These are phyloP conservation scores for Poicephalus meyeri DNA, from an alignment of 2,113 vertebrate genomes.

Conservation along the genomic window DNA sequence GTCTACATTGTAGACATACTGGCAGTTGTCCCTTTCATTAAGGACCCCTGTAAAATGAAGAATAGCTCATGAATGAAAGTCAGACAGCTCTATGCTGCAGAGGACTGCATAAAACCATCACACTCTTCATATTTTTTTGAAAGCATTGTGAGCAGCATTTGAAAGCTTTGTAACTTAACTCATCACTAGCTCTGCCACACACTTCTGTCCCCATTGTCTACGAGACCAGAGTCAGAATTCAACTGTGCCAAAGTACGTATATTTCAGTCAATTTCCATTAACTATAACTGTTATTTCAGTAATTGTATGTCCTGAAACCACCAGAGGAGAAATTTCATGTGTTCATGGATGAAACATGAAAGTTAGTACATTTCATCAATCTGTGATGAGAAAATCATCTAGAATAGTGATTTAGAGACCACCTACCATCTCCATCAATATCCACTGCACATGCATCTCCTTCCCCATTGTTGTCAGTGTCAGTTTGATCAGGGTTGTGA, in stretches of 20 bases:
- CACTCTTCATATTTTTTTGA: not conserved
- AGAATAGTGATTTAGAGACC: not conserved
- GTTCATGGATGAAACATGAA: not conserved
- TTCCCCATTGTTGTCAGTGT: constrained; percentile 96
- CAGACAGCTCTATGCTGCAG: not conserved
- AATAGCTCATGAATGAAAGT: not conserved
- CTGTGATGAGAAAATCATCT: not conserved
- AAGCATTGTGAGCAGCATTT: not conserved
- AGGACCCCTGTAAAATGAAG: constrained; percentile 82
- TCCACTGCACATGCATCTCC: constrained; percentile 95
- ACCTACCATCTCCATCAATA: constrained; percentile 95
- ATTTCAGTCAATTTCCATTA: not conserved
- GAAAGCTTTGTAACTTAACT: not conserved
- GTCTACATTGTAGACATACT: constrained; percentile 96
- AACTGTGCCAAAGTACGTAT: not conserved
- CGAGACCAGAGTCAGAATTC: not conserved
- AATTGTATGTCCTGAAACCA: not conserved
- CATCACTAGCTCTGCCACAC: not conserved
- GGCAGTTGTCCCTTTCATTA: constrained; percentile 95
- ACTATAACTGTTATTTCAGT: not conserved
- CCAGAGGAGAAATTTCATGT: not conserved
- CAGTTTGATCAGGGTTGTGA: constrained; percentile 93
- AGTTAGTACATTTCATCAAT: not conserved
- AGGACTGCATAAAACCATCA: not conserved
- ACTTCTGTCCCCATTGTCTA: not conserved